Evolutionary conservation across 1,140 invertebrate genomes (phyloP), one percentile per base, ranked within the genome.

Genomic region (Eubasilissa regina): DNA sequence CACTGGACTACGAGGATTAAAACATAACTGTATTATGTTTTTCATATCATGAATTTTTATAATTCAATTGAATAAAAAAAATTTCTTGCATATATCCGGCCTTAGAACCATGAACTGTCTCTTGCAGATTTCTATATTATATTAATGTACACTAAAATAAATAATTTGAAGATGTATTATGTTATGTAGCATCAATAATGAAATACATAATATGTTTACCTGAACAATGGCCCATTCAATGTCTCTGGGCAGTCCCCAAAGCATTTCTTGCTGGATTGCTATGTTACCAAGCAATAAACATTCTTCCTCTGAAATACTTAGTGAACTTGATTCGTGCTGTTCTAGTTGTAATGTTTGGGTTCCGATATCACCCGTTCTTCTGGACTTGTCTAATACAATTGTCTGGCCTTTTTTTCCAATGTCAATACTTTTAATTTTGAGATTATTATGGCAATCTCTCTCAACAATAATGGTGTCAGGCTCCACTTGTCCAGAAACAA

Each of bases 401-500:
- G 90, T 88, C 7, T 89, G 85, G 4, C 82, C 86, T 86, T 95
- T 95, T 1, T 86, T 86, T 0, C 94, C 94, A 0, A 93, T 77
- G 7, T 84, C 85, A 35, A 87, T 89, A 8, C 86, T 85, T 15
- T 84, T 76, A 35, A 94, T 85, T 3, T 79, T 85, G 0, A 94
- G 72, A 10, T 86, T 81, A 19, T 86, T 86, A 44, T 90, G 84
- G 80, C 86, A 87, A 4, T 85, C 86, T 78, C 91, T 89, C n/a
- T 86, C 84, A 25, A 95, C 84, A 56, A 88, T 88, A 68, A 95
- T 88, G 0, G 93, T 94, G 84, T 96, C 95, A 0, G 95, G 94
- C 80, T 95, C 94, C 0, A 92, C 89, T 35, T 88, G 85, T 0
- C 93, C 94, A 0, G 94, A 95, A 0, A 96, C 95, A 0, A 96